Conservation (phyloP, 1,140 invertebrate genomes). For the Wiebesia pumilae region DNA sequence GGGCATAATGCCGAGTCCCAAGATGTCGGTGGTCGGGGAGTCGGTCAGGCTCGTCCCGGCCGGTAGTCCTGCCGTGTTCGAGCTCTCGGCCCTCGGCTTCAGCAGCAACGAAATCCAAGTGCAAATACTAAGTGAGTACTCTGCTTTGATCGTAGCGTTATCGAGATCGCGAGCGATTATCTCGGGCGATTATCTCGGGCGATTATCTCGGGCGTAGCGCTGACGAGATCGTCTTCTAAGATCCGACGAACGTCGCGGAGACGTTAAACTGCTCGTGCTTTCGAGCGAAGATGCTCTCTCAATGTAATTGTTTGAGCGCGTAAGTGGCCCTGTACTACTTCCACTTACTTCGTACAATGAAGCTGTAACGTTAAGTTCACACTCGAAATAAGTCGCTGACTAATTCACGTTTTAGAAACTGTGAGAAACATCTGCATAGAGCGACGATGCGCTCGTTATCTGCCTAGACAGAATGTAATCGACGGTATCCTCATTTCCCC, state of each 20-base stretch:
- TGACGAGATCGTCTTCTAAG: too few relatives aligned
- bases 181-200: too few relatives aligned
- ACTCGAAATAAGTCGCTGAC: background rate
- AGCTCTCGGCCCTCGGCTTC: constrained; percentile 83
- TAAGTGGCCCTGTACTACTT: too few relatives aligned
- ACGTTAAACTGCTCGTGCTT: too few relatives aligned
- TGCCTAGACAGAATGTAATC: background rate
- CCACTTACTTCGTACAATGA: background rate
- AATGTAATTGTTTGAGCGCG: too few relatives aligned
- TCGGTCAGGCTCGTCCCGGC: constrained; percentile 91
- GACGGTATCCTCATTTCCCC: background rate
- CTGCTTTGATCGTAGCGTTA: too few relatives aligned
- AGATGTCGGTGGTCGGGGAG: constrained; percentile 87
- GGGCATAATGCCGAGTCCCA: constrained; percentile 85
- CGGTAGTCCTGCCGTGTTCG: constrained; percentile 88
- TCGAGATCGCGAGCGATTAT: too few relatives aligned
- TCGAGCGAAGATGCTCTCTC: too few relatives aligned
- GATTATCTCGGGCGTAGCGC: too few relatives aligned
- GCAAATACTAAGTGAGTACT: constrained; percentile 71
- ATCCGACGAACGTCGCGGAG: too few relatives aligned
- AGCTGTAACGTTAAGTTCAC: background rate
- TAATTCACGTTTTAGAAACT: background rate
- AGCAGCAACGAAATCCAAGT: constrained; percentile 76
- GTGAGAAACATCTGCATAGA: background rate
- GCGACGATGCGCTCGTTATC: background rate